Conservation (phyloP, 2,888 invertebrate genomes). For the Dicyrtomina minuta region DNA sequence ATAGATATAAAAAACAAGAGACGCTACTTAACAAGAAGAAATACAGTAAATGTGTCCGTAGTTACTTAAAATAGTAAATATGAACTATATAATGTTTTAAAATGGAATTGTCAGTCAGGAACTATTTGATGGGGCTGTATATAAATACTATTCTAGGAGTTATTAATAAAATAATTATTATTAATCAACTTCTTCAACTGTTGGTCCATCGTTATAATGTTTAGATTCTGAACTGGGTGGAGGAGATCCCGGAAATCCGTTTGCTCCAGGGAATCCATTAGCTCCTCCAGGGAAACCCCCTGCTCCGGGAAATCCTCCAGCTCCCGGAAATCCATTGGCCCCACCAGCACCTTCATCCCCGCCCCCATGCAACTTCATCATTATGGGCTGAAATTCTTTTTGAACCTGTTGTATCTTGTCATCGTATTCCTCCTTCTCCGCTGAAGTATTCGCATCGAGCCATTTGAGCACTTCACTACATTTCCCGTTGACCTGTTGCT, state of each 20-base stretch:
- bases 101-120: too few species aligned
- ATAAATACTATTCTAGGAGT: background rate
- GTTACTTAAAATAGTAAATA: too few species aligned
- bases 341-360: too few species aligned
- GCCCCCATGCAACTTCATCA: constrained; percentile 79
- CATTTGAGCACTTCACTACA: constrained; percentile 74
- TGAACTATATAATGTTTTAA: too few species aligned
- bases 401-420: constrained; percentile 75
- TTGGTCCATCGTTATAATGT: constrained; percentile 58
- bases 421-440: constrained; percentile 76
- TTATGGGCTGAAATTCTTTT: constrained; percentile 66
- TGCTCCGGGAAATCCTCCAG: too few species aligned
- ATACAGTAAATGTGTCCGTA: too few species aligned
- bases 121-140: background rate
- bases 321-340: constrained; percentile 56
- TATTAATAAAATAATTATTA: constrained; percentile 60
- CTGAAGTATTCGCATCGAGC: constrained; percentile 77
- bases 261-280: background rate
- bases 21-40: too few species aligned
- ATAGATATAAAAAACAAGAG: too few species aligned
- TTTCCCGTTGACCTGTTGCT: constrained; percentile 63
- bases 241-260: constrained; percentile 54
- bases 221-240: constrained; percentile 57
- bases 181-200: constrained; percentile 65
- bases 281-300: too few species aligned